phyloP scores from a whole-genome alignment of 2,888 invertebrate species.

The Matsumyia berberina region DNA sequence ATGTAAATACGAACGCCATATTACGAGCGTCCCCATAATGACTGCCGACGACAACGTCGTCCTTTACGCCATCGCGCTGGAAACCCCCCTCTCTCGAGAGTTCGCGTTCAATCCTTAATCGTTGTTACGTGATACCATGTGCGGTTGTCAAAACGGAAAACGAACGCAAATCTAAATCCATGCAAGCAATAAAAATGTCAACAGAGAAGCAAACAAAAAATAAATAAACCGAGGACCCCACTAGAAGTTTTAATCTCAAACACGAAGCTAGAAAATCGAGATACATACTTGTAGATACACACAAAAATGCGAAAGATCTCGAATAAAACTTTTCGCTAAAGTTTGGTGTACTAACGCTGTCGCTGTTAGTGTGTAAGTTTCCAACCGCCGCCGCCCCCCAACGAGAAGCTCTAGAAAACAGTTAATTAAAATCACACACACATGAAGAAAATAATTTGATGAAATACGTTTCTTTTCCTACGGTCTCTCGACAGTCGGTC shows the following conservation, averaged over 20 bases:
- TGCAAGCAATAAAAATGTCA: conserved; percentile 48
- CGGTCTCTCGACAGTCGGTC: background rate
- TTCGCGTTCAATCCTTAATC: conserved; percentile 61
- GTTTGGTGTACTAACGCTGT: conserved; percentile 18
- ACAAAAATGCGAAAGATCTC: conserved; percentile 27
- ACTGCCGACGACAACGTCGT: conserved; percentile 56
- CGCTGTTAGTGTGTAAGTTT: too few species aligned
- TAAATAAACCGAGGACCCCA: background rate
- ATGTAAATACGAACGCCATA: conserved; percentile 56
- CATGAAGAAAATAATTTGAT: conserved; percentile 24
- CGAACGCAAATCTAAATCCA: conserved; percentile 49
- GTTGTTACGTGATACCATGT: conserved; percentile 71
- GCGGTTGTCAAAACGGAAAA: conserved; percentile 61
- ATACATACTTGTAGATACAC: too few species aligned
- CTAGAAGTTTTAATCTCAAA: conserved; percentile 47
- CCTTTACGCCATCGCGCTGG: conserved; percentile 16
- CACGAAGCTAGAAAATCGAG: background rate
- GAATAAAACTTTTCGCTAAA: conserved; percentile 50
- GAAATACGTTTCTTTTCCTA: conserved; percentile 5
- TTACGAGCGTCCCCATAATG: conserved; percentile 45
- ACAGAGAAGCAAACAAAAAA: conserved; percentile 5
- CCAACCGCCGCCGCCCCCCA: too few species aligned
- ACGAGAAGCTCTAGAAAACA: conserved; percentile 1
- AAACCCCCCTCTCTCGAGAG: conserved; percentile 5
- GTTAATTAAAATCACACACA: conserved; percentile 50